Conservation (phyloP, 2,797 vertebrate species). For the Sebastes itinus region DNA sequence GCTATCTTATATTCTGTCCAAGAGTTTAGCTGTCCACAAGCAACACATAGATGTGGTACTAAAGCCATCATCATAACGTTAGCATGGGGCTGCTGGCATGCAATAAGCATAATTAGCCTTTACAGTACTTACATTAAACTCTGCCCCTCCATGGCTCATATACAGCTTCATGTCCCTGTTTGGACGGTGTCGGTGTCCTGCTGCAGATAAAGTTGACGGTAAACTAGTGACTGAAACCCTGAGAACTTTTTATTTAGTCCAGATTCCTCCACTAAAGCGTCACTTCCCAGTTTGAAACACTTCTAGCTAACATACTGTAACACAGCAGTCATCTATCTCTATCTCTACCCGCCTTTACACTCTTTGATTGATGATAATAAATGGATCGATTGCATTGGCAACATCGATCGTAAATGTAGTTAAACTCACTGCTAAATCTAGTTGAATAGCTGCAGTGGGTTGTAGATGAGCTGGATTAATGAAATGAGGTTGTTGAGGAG, state of each 20-base stretch:
- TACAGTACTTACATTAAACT: conserved; percentile 52
- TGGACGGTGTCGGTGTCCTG: neutral
- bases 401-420: neutral
- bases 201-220: conserved; percentile 15
- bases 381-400: neutral
- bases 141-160: conserved; percentile 15
- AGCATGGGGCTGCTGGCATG: neutral
- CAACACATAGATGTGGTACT: no score
- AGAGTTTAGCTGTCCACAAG: neutral
- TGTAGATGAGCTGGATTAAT: neutral
- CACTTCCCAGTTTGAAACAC: conserved; percentile 41
- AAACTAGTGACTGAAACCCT: neutral
- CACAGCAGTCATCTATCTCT: no score
- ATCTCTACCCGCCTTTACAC: neutral
- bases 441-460: neutral
- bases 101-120: neutral
- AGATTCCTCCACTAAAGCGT: conserved; percentile 45
- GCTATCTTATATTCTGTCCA: neutral
- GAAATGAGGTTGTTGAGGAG: neutral
- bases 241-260: neutral
- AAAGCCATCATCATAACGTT: neutral
- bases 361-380: neutral
- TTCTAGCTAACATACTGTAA: conserved; percentile 27
- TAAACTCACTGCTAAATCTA: neutral
- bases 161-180: conserved; percentile 20